Percentiles rank a stretch among this genome's conserved stretches.
phyloP scores from a whole-genome alignment of 2,113 vertebrate genomes.

The Pterophyllum scalare region DNA sequence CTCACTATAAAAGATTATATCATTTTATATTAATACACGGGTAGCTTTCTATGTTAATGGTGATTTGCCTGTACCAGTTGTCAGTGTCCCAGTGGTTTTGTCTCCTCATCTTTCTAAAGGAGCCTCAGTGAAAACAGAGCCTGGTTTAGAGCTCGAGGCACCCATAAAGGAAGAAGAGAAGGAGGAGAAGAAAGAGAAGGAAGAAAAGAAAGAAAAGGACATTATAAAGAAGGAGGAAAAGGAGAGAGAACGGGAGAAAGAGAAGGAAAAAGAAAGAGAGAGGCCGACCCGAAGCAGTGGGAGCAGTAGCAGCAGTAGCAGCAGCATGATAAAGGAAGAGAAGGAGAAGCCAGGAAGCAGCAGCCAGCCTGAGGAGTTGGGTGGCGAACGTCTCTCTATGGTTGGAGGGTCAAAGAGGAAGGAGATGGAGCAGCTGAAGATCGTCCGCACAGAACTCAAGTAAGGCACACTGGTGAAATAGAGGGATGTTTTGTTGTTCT shows the following conservation, averaged over 20 bases:
- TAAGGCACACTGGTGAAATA: conserved; percentile 68
- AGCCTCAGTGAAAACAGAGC: conserved; percentile 76
- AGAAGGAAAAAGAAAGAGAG: conserved; percentile 83
- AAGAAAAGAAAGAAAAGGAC: conserved; percentile 85
- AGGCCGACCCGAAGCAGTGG: conserved; percentile 79
- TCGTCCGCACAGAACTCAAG: conserved; percentile 90
- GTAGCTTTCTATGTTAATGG: not conserved
- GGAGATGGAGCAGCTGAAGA: conserved; percentile 92
- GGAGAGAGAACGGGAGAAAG: conserved; percentile 82
- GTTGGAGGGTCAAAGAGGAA: conserved; percentile 85
- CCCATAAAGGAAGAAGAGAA: conserved; percentile 87
- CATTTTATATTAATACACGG: not conserved
- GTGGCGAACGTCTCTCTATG: conserved; percentile 71
- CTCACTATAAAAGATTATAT: not conserved
- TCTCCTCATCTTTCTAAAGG: conserved; percentile 32
- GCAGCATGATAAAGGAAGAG: conserved; percentile 77
- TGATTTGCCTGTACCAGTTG: not conserved
- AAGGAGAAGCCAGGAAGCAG: conserved; percentile 75
- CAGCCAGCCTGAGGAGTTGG: conserved; percentile 75
- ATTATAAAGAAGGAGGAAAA: conserved; percentile 87
- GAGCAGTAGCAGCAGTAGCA: conserved; percentile 35
- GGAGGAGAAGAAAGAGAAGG: conserved; percentile 86
- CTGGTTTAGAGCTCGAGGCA: conserved; percentile 78
- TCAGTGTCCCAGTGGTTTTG: not conserved
- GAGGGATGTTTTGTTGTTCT: not conserved